Percentiles rank a stretch among this genome's conserved stretches.
Conservation (phyloP, 2,113 vertebrate species). For the Tichodroma muraria region DNA sequence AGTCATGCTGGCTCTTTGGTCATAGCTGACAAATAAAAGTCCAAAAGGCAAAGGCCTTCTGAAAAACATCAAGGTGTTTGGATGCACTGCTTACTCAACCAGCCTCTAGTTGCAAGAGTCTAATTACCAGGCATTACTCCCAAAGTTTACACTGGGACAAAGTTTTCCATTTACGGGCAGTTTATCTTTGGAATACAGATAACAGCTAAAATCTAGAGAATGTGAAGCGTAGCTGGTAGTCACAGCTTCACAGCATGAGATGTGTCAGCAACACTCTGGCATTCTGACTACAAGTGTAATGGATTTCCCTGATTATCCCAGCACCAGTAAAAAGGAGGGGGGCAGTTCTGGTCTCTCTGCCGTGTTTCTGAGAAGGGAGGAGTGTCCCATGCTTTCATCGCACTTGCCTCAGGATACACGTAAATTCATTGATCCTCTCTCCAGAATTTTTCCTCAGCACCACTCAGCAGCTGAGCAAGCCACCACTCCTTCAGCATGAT, state of each 20-base stretch:
- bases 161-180: not conserved
- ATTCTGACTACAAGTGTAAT: not conserved
- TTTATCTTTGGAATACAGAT: constrained; percentile 11
- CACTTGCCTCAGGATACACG: not conserved
- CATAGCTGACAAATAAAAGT: not conserved
- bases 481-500: not conserved
- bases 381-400: not conserved
- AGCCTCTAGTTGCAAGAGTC: not conserved
- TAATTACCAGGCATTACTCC: not conserved
- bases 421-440: not conserved
- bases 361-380: not conserved
- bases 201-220: not conserved
- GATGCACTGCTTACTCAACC: not conserved
- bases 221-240: not conserved
- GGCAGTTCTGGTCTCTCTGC: not conserved
- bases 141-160: not conserved
- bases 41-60: constrained; percentile 21
- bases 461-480: not conserved
- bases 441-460: not conserved
- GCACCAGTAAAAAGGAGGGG: rapidly evolving
- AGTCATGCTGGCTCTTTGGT: not conserved
- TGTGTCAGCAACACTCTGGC: not conserved
- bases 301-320: not conserved
- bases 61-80: not conserved
- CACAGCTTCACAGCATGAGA: not conserved